These are phyloP conservation scores for Ctenopoma kingsleyae DNA, from an alignment of 2,797 vertebrate genomes.

Conservation along the genomic window DNA sequence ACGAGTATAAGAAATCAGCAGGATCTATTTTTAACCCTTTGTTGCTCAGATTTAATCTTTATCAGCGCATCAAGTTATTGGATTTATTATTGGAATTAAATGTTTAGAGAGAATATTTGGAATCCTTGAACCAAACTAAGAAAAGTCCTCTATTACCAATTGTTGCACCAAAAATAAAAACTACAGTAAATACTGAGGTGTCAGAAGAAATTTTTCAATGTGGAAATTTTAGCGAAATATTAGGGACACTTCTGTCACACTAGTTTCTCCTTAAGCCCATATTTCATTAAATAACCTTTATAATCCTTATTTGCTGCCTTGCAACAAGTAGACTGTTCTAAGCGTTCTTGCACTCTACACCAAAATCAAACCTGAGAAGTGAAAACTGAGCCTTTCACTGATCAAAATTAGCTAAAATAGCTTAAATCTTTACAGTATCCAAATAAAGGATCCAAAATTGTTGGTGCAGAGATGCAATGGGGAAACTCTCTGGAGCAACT, in stretches of 20 bases:
- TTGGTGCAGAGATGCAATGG: constrained; percentile 22
- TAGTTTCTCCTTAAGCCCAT: neutral
- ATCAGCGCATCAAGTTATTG: neutral
- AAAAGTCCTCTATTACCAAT: neutral
- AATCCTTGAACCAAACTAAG: neutral
- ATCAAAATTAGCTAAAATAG: constrained; percentile 1
- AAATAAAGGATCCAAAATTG: neutral
- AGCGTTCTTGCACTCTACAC: neutral
- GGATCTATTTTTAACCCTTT: constrained; percentile 10
- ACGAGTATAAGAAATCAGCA: neutral
- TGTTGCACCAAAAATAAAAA: no score
- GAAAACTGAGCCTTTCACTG: neutral
- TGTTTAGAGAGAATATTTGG: neutral
- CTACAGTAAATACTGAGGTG: neutral
- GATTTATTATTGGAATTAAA: neutral
- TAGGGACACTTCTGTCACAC: neutral
- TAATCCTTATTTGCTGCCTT: neutral
- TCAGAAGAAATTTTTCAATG: neutral
- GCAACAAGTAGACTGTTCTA: no score
- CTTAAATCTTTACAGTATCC: constrained; percentile 20
- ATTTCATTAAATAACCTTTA: neutral
- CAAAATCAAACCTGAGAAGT: neutral
- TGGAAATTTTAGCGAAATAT: neutral
- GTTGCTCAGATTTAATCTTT: neutral
- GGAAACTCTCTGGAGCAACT: constrained; percentile 53